Evolutionary conservation across 2,113 vertebrate genomes (phyloP).

Genomic region (Apeltes quadracus): DNA sequence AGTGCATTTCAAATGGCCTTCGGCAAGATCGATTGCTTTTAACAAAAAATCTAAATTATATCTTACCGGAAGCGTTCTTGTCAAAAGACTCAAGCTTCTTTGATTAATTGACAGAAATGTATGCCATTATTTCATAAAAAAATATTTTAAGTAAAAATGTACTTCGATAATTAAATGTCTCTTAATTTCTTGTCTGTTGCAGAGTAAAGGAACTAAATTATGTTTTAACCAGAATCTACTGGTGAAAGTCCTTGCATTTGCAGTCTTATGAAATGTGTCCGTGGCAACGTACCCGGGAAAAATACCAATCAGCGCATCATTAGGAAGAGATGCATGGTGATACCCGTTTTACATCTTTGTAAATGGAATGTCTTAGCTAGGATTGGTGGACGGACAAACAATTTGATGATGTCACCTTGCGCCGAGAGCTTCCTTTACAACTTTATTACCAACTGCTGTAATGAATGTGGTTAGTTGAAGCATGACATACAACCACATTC

Average conservation of each 20-base stretch:
- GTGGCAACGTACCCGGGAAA: neutral
- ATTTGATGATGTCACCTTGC: neutral
- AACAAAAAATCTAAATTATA: neutral
- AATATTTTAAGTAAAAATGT: neutral
- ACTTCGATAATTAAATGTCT: neutral
- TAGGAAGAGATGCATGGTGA: too few species aligned
- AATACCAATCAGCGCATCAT: neutral
- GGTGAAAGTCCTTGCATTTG: neutral
- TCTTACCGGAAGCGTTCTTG: neutral
- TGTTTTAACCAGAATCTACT: neutral
- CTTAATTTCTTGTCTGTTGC: neutral
- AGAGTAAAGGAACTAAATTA: neutral
- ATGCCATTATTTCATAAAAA: neutral
- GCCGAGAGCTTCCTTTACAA: neutral
- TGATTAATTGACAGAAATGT: neutral
- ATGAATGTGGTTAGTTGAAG: neutral
- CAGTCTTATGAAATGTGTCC: neutral
- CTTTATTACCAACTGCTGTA: neutral
- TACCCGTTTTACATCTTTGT: neutral
- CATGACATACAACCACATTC: neutral
- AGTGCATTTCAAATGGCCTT: neutral
- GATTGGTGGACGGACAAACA: neutral
- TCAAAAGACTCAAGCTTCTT: neutral
- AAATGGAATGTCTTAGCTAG: neutral
- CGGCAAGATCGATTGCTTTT: neutral